Base-by-base conservation (phyloP, 2,888 invertebrate genomes). In the Erebia palarica region DNA sequence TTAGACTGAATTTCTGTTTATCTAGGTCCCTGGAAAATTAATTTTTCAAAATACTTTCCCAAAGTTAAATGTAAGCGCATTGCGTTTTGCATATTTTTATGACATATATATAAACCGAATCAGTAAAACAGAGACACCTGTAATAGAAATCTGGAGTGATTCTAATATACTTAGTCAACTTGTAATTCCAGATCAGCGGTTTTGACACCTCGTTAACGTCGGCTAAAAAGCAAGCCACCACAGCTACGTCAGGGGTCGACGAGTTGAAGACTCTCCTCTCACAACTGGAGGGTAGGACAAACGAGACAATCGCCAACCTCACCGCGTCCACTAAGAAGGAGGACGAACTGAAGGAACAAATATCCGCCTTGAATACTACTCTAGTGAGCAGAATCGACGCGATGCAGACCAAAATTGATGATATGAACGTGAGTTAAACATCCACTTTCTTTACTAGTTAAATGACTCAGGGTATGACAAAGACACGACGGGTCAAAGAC, bases 101-200 rank as follows among this genome's bases (percentile, higher is more conserved):
- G n/a, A n/a, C n/a, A n/a, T n/a, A n/a, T 47, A 13, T 11, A 44
- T 44, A 44, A 3, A 13, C 13, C 47, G 44, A 44, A 44, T 11
- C 44, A 11, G 9, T 11, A 44, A 44, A 44, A 44, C 44, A 3
- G 11, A 11, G 44, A 13, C 7, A 47, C 47, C 47, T 47, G 0
- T 13, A 47, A 47, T 4, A 47, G 47, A 47, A 13, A 47, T 47
- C 47, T 3, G 47, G 11, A 47, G 47, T 47, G 11, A 36, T 36
- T 7, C 36, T 36, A 36, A 7, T 5, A 47, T 47, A 47, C 10
- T 47, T 14, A 21, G 13, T 58, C 11, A 8, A 5, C 8, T 27
- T 18, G 13, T 13, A 10, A 27, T 72, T 76, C 70, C 94, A 95
- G 90, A 94, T 95, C 76, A 91, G 86, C 75, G 91, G 92, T 49